Conservation (phyloP, 2,797 vertebrate species). For the Margarornis squamiger region DNA sequence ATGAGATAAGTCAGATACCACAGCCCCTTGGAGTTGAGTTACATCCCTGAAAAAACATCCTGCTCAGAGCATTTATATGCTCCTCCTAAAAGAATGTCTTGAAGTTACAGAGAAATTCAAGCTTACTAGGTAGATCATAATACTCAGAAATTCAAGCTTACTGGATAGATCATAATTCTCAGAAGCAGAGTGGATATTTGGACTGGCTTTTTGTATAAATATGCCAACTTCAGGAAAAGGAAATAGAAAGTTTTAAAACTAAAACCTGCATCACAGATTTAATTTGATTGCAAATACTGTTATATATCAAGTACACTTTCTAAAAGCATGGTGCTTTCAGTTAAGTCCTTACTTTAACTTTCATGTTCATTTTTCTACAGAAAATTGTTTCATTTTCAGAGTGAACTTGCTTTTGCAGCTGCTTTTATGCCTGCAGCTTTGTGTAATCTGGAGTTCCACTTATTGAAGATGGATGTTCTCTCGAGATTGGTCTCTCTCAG, state of each 20-base stretch:
- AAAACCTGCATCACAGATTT: neutral
- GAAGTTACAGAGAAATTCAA: slow-evolving; percentile 17
- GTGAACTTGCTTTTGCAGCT: slow-evolving; percentile 61
- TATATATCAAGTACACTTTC: slow-evolving; percentile 11
- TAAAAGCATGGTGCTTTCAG: slow-evolving; percentile 14
- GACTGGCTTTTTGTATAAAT: neutral
- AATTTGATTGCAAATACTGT: slow-evolving; percentile 51
- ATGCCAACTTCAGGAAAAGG: neutral
- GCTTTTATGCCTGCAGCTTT: slow-evolving; percentile 58
- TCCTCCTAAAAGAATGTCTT: neutral
- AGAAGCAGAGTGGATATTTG: neutral
- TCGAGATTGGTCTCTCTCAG: slow-evolving; percentile 29
- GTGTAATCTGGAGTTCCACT: slow-evolving; percentile 69
- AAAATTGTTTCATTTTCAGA: slow-evolving; percentile 59
- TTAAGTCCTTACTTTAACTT: slow-evolving; percentile 11
- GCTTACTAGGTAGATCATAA: neutral
- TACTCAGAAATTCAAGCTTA: slow-evolving; percentile 9
- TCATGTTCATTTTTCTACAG: slow-evolving; percentile 49
- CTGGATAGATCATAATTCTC: neutral
- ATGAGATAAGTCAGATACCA: neutral
- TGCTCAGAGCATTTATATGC: neutral
- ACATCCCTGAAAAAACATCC: neutral
- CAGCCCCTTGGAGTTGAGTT: neutral
- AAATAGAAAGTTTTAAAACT: slow-evolving; percentile 34
- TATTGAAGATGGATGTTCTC: slow-evolving; percentile 63